phyloP scores from a whole-genome alignment of 2,888 invertebrate genomes.

The Plagodis pulveraria region DNA sequence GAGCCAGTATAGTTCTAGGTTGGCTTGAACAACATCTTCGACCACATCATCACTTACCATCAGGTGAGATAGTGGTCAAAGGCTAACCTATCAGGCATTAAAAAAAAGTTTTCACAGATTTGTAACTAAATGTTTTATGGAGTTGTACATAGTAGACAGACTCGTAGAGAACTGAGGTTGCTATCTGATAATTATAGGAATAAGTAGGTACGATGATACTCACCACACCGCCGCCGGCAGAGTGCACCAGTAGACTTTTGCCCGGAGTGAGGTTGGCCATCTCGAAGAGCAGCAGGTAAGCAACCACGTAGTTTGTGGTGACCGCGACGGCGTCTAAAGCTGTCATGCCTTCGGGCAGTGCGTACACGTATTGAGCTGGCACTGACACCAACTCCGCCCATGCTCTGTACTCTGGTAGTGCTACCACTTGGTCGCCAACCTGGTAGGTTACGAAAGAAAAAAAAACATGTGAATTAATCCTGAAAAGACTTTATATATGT shows the following conservation, averaged over 20 bases:
- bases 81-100: too few species aligned
- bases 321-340: constrained; percentile 93
- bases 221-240: constrained; percentile 95
- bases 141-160: too few species aligned
- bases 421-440: constrained; percentile 93
- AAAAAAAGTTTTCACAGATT: too few species aligned
- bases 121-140: too few species aligned
- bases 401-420: constrained; percentile 92
- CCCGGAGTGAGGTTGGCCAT: constrained; percentile 91
- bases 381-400: constrained; percentile 95
- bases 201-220: constrained; percentile 80
- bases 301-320: constrained; percentile 94
- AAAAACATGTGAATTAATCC: not conserved
- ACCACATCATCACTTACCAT: too few species aligned
- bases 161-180: too few species aligned
- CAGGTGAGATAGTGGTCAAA: too few species aligned
- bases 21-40: too few species aligned
- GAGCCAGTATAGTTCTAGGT: too few species aligned
- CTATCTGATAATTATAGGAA: too few species aligned
- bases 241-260: constrained; percentile 92
- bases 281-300: constrained; percentile 93
- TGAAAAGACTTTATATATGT: not conserved
- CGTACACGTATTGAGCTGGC: constrained; percentile 92
- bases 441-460: constrained; percentile 48
- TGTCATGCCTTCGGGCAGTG: constrained; percentile 90